Evolutionary conservation across 2,797 vertebrate genomes (phyloP), one percentile per base, ranked within the genome.

Genomic region (Borostomias antarcticus): DNA sequence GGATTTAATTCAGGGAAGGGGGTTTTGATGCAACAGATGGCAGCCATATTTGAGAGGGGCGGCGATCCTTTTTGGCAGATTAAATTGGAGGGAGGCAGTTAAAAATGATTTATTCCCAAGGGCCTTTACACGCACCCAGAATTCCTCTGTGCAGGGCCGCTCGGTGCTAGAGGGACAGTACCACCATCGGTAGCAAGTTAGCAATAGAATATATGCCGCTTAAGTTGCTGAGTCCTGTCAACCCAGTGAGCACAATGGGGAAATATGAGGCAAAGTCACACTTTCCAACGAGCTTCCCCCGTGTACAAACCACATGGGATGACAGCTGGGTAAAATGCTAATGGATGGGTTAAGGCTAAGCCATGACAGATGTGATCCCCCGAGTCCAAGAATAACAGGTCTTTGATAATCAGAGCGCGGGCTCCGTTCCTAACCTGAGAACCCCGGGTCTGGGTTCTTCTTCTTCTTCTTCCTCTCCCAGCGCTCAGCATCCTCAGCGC

Each of bases 401-500:
- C 32, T 1, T 64, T 74, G 48, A 73, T 6, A 7, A 37, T 23
- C 32, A 25, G 8, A 57, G 9, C 11, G 0, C 0, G 2, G 28
- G 17, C 17, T 2, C 9, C 1, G 19, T 8, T 17, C 33, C 45
- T 30, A 63, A 99, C 97, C 98, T 90, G 98, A 96, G 86, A 99
- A 99, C 0, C 97, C 98, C 1, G 93, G 88, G 66, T 99, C 98
- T 0, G 98, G 96, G 43, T 99, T 96, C 73, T 93, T 98, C 87
- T 89, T 97, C 86, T 92, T 98, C 66, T 93, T 98, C 72, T 96
- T 99, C 70, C 94, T 95, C 74, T 97, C 96, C 95, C 95, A 97
- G 0, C 95, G 87, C 26, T 95, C 96, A 0, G 98, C 98, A 1
- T 99, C 95, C 40, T 96, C 96, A 0, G 98, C 97, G 0, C 97